Evolutionary conservation across 1,140 invertebrate species (phyloP).

Genomic region (Aphidius gifuensis): DNA sequence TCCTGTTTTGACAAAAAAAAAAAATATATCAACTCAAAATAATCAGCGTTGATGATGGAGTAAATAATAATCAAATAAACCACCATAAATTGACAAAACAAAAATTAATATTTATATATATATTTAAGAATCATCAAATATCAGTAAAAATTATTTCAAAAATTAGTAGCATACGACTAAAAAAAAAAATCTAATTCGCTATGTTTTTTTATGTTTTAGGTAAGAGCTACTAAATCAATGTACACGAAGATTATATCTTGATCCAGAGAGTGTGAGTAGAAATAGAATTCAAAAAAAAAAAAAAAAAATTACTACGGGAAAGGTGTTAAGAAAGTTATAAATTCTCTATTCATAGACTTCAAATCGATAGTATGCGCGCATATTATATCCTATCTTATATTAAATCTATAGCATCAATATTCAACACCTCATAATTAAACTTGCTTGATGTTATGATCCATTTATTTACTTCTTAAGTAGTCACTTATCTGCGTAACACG

Average conservation of each 20-base stretch:
- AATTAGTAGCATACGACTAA: background rate
- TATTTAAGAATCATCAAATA: too few relatives aligned
- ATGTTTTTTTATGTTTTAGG: conserved; percentile 28
- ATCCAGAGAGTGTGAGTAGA: conserved; percentile 25
- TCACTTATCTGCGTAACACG: conserved; percentile 12
- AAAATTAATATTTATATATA: too few relatives aligned
- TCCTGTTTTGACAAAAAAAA: too few relatives aligned
- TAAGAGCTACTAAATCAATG: conserved; percentile 22
- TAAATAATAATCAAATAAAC: too few relatives aligned
- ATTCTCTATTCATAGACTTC: background rate
- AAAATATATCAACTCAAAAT: too few relatives aligned
- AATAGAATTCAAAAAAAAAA: conserved; percentile 16
- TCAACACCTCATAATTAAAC: too few relatives aligned
- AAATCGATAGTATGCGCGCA: background rate
- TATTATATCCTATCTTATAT: background rate
- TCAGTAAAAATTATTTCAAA: background rate
- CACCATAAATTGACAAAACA: too few relatives aligned
- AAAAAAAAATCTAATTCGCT: background rate
- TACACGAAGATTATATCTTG: conserved; percentile 10
- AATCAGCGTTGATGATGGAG: too few relatives aligned
- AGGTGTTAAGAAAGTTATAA: conserved; percentile 1
- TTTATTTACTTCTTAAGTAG: background rate
- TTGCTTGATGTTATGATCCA: background rate
- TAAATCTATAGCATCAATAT: background rate
- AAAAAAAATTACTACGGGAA: background rate